These are phyloP conservation scores for Xestia sexstrigata DNA, from an alignment of 2,888 invertebrate genomes.

Conservation along the genomic window DNA sequence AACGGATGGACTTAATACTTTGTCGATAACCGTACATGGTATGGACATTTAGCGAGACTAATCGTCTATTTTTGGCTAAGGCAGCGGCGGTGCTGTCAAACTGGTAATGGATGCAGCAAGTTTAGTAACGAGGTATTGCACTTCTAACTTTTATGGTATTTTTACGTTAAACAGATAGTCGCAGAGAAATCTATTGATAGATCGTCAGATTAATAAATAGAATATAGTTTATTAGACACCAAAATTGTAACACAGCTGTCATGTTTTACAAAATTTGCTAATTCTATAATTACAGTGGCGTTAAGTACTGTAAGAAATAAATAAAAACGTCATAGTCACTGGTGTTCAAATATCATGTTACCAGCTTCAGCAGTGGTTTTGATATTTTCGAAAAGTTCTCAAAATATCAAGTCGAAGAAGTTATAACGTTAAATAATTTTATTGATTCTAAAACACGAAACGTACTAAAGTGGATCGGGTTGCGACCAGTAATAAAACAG, in stretches of 20 bases:
- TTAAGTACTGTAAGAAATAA: background rate
- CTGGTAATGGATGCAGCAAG: conserved; percentile 32
- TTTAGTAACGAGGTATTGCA: conserved; percentile 23
- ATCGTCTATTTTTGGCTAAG: conserved; percentile 47
- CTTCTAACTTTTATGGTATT: conserved; percentile 8
- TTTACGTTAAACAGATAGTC: background rate
- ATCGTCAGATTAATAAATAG: background rate
- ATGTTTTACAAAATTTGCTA: background rate
- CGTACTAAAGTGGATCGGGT: conserved; percentile 42
- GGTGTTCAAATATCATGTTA: background rate
- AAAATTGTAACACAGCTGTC: background rate
- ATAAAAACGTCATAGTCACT: background rate
- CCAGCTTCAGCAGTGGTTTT: background rate
- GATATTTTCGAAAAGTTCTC: background rate
- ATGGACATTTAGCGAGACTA: conserved; percentile 18
- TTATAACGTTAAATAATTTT: conserved; percentile 39
- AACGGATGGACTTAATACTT: conserved; percentile 6
- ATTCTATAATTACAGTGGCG: background rate
- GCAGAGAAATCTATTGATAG: background rate
- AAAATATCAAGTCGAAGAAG: background rate
- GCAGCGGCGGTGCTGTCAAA: conserved; percentile 33
- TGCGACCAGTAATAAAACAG: conserved; percentile 52
- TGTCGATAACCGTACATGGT: conserved; percentile 25
- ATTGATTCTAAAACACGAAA: conserved; percentile 43
- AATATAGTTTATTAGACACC: background rate